Evolutionary conservation across 2,888 invertebrate species (phyloP).

Genomic region (Agrochola litura): DNA sequence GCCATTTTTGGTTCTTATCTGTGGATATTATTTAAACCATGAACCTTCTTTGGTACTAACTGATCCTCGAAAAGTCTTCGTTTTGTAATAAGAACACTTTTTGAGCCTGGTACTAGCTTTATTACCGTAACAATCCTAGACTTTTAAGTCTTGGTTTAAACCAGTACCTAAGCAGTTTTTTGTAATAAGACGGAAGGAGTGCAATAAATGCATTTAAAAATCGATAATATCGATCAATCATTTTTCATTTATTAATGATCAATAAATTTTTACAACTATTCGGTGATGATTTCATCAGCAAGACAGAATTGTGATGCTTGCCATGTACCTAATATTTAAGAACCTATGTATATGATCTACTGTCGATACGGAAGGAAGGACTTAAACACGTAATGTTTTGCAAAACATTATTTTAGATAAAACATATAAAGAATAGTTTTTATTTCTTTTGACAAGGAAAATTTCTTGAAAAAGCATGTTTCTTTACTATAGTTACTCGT

Average conservation of each 20-base stretch:
- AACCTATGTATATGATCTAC: neutral
- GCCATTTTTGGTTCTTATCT: too few relatives aligned
- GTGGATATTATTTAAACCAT: too few relatives aligned
- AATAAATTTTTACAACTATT: neutral
- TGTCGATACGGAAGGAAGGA: neutral
- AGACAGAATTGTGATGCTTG: constrained; percentile 3
- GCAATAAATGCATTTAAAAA: neutral
- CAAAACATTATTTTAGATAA: neutral
- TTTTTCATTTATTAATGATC: too few relatives aligned
- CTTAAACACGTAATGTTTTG: neutral
- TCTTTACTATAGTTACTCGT: neutral
- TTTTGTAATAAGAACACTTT: too few relatives aligned
- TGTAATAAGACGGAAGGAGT: too few relatives aligned
- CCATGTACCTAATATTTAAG: too few relatives aligned
- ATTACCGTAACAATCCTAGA: too few relatives aligned
- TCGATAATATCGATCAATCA: neutral
- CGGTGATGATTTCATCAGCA: neutral
- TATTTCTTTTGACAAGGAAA: neutral
- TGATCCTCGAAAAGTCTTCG: too few relatives aligned
- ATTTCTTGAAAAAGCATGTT: neutral
- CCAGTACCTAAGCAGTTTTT: too few relatives aligned
- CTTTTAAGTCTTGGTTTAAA: too few relatives aligned
- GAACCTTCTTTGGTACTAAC: too few relatives aligned
- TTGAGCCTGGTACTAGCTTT: too few relatives aligned
- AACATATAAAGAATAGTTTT: neutral